Evolutionary conservation across 2,888 invertebrate species (phyloP).

Genomic region (Amphipyra tragopoginis): DNA sequence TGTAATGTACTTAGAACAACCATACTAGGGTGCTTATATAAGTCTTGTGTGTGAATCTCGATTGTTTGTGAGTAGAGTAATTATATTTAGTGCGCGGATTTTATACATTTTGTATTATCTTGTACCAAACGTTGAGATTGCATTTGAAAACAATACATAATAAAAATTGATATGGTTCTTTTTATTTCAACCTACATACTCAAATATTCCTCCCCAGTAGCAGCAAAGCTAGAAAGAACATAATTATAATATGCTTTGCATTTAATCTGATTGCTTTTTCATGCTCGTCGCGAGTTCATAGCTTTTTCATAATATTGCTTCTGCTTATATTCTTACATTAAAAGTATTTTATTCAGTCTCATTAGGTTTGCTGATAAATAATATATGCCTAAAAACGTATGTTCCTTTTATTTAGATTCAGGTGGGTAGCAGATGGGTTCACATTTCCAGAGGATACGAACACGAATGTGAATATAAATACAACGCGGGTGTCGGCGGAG

Average conservation of each 20-base stretch:
- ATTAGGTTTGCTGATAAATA: conserved; percentile 57
- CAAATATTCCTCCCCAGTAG: conserved; percentile 25
- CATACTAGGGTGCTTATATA: conserved; percentile 61
- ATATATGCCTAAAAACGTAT: conserved; percentile 19
- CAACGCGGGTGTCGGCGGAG: conserved; percentile 63
- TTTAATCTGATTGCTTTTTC: conserved; percentile 38
- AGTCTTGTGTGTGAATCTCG: conserved; percentile 78
- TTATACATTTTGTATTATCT: conserved; percentile 88
- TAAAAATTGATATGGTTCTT: conserved; percentile 71
- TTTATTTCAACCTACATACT: conserved; percentile 63
- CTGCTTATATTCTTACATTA: conserved; percentile 10
- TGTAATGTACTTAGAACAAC: conserved; percentile 62
- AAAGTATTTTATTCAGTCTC: conserved; percentile 70
- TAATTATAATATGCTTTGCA: conserved; percentile 34
- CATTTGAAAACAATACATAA: conserved; percentile 86
- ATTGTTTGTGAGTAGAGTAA: conserved; percentile 72
- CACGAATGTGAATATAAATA: conserved; percentile 51
- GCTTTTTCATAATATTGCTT: conserved; percentile 33
- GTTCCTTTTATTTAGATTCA: conserved; percentile 76
- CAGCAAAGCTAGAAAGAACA: conserved; percentile 3
- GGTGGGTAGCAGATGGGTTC: conserved; percentile 81
- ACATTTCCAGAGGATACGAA: conserved; percentile 68
- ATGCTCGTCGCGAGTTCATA: background rate
- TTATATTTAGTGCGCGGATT: conserved; percentile 79
- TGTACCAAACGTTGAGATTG: conserved; percentile 89